Evolutionary conservation across 2,888 invertebrate genomes (phyloP).

Genomic region (Tuta absoluta): DNA sequence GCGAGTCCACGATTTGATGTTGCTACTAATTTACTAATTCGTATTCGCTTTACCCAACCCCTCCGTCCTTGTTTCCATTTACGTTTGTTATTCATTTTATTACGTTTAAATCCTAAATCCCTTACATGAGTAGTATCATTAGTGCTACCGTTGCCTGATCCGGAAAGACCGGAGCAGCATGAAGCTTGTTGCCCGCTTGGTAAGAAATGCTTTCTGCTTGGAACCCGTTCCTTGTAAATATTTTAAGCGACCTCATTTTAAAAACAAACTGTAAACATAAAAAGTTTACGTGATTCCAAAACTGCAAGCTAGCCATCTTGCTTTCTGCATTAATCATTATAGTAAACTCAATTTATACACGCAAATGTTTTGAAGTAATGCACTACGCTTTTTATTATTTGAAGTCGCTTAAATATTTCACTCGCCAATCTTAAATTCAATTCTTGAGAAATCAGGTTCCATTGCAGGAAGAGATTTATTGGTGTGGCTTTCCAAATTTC

Average conservation of each 20-base stretch:
- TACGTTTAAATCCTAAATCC: conserved; percentile 70
- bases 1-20: conserved; percentile 62
- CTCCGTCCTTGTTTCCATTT: conserved; percentile 61
- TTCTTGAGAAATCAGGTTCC: conserved; percentile 50
- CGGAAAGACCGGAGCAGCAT: conserved; percentile 93
- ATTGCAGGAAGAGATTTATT: conserved; percentile 56
- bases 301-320: not conserved
- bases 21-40: conserved; percentile 81
- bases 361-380: not conserved
- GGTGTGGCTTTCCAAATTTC: conserved; percentile 66
- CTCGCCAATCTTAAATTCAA: conserved; percentile 14
- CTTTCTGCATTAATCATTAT: not conserved
- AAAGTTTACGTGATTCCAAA: not conserved
- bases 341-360: not conserved
- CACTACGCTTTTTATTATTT: conserved; percentile 24
- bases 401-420: conserved; percentile 10
- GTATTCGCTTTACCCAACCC: conserved; percentile 77
- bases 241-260: conserved; percentile 4
- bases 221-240: conserved; percentile 40
- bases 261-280: not conserved
- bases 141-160: conserved; percentile 92
- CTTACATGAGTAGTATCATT: conserved; percentile 83
- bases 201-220: conserved; percentile 76
- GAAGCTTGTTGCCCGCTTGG: conserved; percentile 94
- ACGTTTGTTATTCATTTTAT: conserved; percentile 61